Evolutionary conservation across 2,888 invertebrate genomes (phyloP), one percentile per base, ranked within the genome.

Genomic region (Cephalotes varians): DNA sequence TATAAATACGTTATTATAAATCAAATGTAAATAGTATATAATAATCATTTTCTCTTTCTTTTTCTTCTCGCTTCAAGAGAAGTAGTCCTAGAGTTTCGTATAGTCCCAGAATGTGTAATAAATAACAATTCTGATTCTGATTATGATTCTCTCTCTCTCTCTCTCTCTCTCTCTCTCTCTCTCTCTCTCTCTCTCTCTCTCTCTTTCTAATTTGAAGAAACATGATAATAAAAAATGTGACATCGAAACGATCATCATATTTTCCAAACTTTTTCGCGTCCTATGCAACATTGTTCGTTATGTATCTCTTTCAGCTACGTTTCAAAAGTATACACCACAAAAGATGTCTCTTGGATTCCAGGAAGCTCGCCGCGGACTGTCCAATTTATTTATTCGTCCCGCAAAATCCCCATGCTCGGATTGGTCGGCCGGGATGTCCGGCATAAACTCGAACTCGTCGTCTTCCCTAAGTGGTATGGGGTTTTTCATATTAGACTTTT

Each of bases 401-500:
- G 81, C 88, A 83, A 88, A 90, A 89, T 81, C 80, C 62, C 76
- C 3, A 10, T 54, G 82, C 74, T 84, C 83, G 51, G 81, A 88
- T 90, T 87, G 88, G 88, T 56, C 81, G 73, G 34, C 5, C 79
- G 47, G 51, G 71, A 25, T 73, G 77, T 74, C 62, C 82, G 85
- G 76, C 84, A 89, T 88, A 90, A 90, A 90, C 86, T 84, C 86
- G 76, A 56, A 82, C 82, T 84, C 71, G 69, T 40, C 81, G 85
- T 85, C 76, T 64, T 65, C 65, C 47, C 34, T 31, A 81, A 56
- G 62, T 82, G 81, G 74, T 44, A 71, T 60, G 77, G 86, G 88
- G 83, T 79, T 90, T 86, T 76, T 87, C 88, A 86, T 88, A 90
- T 89, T 89, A 90, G 90, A 89, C 85, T 89, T 90, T 90, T 90